Conservation (phyloP, 2,797 vertebrate species). For the Balearica regulorum region DNA sequence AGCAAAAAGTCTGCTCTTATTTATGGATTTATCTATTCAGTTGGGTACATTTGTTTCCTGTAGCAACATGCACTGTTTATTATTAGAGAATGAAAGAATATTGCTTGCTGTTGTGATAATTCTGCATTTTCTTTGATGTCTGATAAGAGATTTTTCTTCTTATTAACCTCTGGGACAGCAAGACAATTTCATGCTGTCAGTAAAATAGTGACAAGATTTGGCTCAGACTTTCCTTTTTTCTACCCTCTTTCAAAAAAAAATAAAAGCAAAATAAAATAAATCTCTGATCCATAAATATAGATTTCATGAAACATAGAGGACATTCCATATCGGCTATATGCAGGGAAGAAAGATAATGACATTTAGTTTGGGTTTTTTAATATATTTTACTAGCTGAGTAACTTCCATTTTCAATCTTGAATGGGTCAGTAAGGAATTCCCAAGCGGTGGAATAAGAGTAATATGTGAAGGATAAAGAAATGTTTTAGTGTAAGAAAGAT, state of each 20-base stretch:
- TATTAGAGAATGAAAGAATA: conserved; percentile 44
- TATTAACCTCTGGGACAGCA: conserved; percentile 51
- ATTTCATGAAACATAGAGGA: neutral
- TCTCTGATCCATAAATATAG: conserved; percentile 19
- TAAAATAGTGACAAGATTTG: neutral
- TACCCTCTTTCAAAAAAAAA: neutral
- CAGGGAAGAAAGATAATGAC: neutral
- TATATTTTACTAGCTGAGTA: neutral
- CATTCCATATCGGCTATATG: neutral
- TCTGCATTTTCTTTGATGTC: conserved; percentile 51
- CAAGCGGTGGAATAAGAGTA: neutral
- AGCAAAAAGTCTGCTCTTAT: conserved; percentile 18
- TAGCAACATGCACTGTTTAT: conserved; percentile 21
- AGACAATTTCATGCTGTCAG: conserved; percentile 25
- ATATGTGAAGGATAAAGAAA: conserved; percentile 11
- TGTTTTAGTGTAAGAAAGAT: neutral
- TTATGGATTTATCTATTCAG: conserved; percentile 42
- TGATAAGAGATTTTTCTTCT: conserved; percentile 40
- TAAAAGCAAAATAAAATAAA: neutral
- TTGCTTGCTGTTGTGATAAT: conserved; percentile 46
- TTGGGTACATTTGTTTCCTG: conserved; percentile 45
- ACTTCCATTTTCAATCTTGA: conserved; percentile 34
- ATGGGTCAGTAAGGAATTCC: conserved; percentile 26
- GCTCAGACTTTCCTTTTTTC: neutral
- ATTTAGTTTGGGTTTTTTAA: neutral